phyloP scores from a whole-genome alignment of 2,888 invertebrate genomes.

The Drosophila aldrichi region DNA sequence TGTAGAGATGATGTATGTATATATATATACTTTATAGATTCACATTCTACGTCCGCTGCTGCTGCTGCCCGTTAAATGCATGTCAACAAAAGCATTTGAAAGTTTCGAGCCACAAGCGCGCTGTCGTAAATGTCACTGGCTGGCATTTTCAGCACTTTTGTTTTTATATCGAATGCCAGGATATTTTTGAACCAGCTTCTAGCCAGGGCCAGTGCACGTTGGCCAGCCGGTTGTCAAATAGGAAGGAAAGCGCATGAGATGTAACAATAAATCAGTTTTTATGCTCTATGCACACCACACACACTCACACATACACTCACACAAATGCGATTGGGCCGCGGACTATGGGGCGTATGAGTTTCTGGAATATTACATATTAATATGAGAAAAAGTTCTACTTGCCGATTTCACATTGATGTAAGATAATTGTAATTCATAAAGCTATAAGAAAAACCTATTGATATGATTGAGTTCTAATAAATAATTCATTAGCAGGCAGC shows the following conservation, averaged over 20 bases:
- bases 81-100: not conserved
- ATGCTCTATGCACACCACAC: constrained; percentile 22
- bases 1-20: not conserved
- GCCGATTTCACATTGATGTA: no score
- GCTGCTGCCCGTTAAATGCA: not conserved
- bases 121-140: constrained; percentile 8
- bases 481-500: no score
- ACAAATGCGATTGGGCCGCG: constrained; percentile 6
- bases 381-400: not conserved
- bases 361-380: not conserved
- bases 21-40: not conserved
- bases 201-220: constrained; percentile 21
- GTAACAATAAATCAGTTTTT: constrained; percentile 54
- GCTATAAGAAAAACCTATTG: no score
- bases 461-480: no score
- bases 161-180: not conserved
- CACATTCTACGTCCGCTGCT: not conserved
- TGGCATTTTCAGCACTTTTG: constrained; percentile 1
- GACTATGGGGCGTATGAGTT: not conserved
- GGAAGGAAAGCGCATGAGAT: constrained; percentile 37
- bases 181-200: constrained; percentile 29
- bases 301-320: not conserved
- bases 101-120: not conserved
- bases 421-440: no score
- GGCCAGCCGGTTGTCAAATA: constrained; percentile 18